Evolutionary conservation across 2,113 vertebrate genomes (phyloP).

Genomic region (Microcebus murinus): DNA sequence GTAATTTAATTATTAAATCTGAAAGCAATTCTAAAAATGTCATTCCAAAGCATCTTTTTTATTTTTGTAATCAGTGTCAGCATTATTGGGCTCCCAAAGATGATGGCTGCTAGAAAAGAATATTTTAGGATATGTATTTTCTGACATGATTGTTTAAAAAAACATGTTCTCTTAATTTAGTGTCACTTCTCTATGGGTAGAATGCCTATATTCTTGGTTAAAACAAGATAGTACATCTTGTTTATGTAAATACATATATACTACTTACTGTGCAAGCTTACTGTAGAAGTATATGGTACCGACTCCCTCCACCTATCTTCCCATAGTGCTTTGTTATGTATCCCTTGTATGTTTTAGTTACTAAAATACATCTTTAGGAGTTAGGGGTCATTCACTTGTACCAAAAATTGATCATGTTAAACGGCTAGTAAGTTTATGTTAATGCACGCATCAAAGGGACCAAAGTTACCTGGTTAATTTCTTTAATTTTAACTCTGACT

Average conservation of each 20-base stretch:
- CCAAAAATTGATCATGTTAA: neutral
- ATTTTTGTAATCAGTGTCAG: neutral
- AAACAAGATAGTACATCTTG: neutral
- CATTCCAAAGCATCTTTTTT: neutral
- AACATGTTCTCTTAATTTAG: constrained; percentile 2
- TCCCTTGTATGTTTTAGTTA: neutral
- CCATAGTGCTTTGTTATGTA: neutral
- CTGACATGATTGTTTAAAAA: neutral
- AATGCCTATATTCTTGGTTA: neutral
- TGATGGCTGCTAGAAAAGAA: neutral
- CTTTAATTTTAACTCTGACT: constrained; percentile 30
- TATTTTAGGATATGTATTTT: constrained; percentile 11
- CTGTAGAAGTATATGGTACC: neutral
- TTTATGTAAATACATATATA: neutral
- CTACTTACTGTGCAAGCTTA: neutral
- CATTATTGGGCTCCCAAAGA: neutral
- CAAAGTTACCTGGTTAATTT: neutral
- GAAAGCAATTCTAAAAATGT: constrained; percentile 25
- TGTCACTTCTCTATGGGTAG: neutral
- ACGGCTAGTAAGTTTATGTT: neutral
- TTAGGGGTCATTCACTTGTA: neutral
- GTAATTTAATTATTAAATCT: constrained; percentile 41
- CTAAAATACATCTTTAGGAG: constrained; percentile 8
- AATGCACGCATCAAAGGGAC: neutral
- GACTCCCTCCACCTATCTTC: neutral